These are phyloP conservation scores for Dasysyrphus albostriatus DNA, from an alignment of 2,888 invertebrate genomes.

Conservation along the genomic window DNA sequence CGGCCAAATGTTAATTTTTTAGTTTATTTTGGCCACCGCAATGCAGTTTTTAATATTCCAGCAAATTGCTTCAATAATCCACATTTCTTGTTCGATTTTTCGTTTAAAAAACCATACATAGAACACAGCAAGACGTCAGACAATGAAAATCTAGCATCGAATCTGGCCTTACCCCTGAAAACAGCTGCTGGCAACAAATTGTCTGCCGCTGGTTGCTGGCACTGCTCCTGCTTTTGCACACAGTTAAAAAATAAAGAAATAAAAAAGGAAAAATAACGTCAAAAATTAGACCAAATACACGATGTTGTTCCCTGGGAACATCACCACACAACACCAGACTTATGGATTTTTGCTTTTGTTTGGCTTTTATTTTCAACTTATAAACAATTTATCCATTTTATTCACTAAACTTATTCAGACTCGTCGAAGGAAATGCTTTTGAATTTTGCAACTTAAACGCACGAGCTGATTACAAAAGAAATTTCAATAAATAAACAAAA, in stretches of 20 bases:
- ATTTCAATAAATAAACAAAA: constrained; percentile 53
- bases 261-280: constrained; percentile 25
- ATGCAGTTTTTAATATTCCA: constrained; percentile 27
- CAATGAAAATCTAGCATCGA: not conserved
- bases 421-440: not conserved
- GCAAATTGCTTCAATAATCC: not conserved
- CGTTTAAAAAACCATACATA: not conserved
- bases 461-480: constrained; percentile 18
- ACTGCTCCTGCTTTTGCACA: constrained; percentile 7
- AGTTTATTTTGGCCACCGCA: constrained; percentile 2
- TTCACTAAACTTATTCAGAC: constrained; percentile 15
- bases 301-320: constrained; percentile 6
- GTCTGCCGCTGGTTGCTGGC: constrained; percentile 43
- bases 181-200: constrained; percentile 72
- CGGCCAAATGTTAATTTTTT: constrained; percentile 33
- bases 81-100: constrained; percentile 10
- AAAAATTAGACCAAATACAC: constrained; percentile 29
- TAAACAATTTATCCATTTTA: constrained; percentile 40
- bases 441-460: constrained; percentile 44
- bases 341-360: constrained; percentile 25
- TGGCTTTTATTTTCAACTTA: constrained; percentile 15
- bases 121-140: too few relatives aligned
- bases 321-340: not conserved
- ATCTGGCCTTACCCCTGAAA: constrained; percentile 63
- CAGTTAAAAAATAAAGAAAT: not conserved